Evolutionary conservation across 1,140 invertebrate species (phyloP), one percentile per base, ranked within the genome.

Genomic region (Drosophila orena): DNA sequence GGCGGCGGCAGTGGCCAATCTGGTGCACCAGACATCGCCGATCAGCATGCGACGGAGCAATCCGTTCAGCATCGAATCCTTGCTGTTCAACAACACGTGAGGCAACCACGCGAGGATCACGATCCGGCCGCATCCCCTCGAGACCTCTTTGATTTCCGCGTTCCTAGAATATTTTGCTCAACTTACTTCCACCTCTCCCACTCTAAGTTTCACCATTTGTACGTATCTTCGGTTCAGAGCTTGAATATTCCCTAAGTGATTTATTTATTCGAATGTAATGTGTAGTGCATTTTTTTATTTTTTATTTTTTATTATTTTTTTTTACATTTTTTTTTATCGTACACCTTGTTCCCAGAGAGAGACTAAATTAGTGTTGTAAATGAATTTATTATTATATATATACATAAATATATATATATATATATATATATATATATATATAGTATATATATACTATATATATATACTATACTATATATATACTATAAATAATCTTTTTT

Each of bases 41-140:
- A 94, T 94, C 73, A 94, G 93, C 68, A 94, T 94, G 83, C 93
- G 94, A 71, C 93, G 94, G 47, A 92, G 96, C 92, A 92, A 97
- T 93, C 96, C 96, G 20, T 97, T 97, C 93, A 97, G 96, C 93
- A 97, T 97, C 94, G 96, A 97, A 90, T 97, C 96, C 47, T 92
- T 97, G 68, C 93, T 97, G 81, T 94, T 94, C 12, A 94, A 94
- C 81, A 96, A 96, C 83, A 96, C 95, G 93, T 95, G 94, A 95
- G 91, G 76, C 61, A 89, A 44, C 69, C 70, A 42, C 8, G 54
- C 20, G 35, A 40, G 46, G 40, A 20, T 38, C 24, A 1, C 22
- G 38, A 12, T 42, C 30, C 30, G 30, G 30, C 49, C 17, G 15
- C 5, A 14, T 55, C 40, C 17, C 11, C 11, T 15, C 55, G n/a